Conservation (phyloP, 2,888 invertebrate genomes). For the Agrochola lota region DNA sequence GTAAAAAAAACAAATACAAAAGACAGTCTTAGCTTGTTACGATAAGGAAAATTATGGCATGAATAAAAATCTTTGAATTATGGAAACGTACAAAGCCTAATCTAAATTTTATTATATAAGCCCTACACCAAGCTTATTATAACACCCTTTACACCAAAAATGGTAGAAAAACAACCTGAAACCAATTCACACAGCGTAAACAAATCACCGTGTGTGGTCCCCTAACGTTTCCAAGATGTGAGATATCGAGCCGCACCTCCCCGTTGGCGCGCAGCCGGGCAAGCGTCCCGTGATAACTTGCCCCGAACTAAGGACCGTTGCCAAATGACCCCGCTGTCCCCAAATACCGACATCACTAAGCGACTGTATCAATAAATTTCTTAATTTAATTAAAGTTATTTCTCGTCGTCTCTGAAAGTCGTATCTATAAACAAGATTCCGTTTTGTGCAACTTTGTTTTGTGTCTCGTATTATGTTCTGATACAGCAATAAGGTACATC, state of each 20-base stretch:
- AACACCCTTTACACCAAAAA: constrained; percentile 9
- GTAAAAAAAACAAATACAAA: background rate
- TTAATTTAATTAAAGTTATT: constrained; percentile 85
- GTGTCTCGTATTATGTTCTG: constrained; percentile 51
- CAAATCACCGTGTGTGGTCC: constrained; percentile 65
- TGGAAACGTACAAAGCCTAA: constrained; percentile 11
- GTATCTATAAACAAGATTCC: constrained; percentile 73
- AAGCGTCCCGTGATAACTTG: constrained; percentile 53
- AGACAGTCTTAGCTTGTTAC: background rate
- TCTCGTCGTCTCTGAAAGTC: constrained; percentile 69
- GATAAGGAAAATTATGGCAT: constrained; percentile 1
- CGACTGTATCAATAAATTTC: constrained; percentile 79
- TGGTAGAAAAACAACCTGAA: constrained; percentile 31
- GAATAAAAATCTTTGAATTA: constrained; percentile 5
- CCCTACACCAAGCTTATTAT: background rate
- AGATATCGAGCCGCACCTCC: constrained; percentile 55
- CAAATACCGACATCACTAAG: constrained; percentile 71
- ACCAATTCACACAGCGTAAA: constrained; percentile 51
- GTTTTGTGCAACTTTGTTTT: constrained; percentile 71
- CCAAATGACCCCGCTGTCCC: constrained; percentile 72
- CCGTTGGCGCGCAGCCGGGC: constrained; percentile 31
- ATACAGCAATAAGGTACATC: constrained; percentile 39
- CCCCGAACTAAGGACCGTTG: constrained; percentile 65
- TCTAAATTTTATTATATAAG: background rate
- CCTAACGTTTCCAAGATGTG: constrained; percentile 45